phyloP scores from a whole-genome alignment of 2,797 vertebrate species.

The Argyrosomus regius region DNA sequence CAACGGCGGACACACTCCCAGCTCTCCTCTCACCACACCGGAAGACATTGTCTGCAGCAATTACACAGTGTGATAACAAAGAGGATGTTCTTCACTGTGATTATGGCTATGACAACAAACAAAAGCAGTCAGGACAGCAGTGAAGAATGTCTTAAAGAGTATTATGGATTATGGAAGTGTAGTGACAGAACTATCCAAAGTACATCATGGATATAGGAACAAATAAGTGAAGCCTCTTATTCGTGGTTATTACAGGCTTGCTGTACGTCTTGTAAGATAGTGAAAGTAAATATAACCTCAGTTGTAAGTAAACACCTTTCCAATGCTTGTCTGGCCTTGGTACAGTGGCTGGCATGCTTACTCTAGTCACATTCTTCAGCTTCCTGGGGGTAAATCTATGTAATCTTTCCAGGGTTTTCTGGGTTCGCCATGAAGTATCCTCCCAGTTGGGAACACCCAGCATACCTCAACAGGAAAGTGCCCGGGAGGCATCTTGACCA shows the following conservation, averaged over 20 bases:
- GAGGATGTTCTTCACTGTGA: not conserved
- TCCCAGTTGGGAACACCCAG: not conserved
- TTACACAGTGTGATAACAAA: not conserved
- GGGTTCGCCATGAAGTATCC: not conserved
- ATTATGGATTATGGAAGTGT: not conserved
- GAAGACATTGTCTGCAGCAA: not conserved
- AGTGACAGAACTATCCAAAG: not conserved
- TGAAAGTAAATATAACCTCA: not conserved
- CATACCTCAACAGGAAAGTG: conserved; percentile 13
- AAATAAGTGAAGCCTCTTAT: not conserved
- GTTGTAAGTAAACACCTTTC: not conserved
- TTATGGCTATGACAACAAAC: not conserved
- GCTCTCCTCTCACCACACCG: not conserved
- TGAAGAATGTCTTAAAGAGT: not conserved
- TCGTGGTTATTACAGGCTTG: not conserved
- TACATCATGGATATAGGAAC: not conserved
- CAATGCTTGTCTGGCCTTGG: not conserved
- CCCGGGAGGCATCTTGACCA: conserved; percentile 1
- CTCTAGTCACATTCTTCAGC: not conserved
- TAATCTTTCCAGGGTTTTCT: not conserved
- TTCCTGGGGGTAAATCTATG: conserved; percentile 1
- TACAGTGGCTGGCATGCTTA: not conserved
- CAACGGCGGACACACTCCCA: conserved; percentile 8
- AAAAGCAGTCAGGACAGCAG: not conserved
- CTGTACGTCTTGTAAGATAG: not conserved